These are phyloP conservation scores for Magallana gigas DNA, from an alignment of 1,140 invertebrate species.

Conservation along the genomic window DNA sequence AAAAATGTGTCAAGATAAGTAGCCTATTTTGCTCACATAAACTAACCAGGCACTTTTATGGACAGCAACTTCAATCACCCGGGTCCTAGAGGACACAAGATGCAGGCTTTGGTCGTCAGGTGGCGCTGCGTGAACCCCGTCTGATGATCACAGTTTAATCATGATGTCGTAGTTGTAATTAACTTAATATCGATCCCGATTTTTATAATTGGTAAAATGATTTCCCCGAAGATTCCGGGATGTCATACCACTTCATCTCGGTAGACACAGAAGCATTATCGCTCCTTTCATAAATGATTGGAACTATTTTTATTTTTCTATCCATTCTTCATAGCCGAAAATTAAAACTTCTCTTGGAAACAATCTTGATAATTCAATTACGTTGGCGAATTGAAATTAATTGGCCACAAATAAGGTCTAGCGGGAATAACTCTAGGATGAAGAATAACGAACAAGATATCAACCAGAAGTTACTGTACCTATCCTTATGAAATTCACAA, in stretches of 20 bases:
- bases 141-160: slow-evolving; percentile 54
- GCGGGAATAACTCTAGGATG: not conserved
- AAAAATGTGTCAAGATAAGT: not conserved
- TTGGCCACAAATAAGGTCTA: slow-evolving; percentile 16
- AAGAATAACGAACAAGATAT: not conserved
- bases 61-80: slow-evolving; percentile 43
- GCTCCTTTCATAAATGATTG: slow-evolving; percentile 43
- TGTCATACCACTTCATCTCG: slow-evolving; percentile 21
- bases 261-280: slow-evolving; percentile 47
- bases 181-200: slow-evolving; percentile 52
- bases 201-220: slow-evolving; percentile 51
- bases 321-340: slow-evolving; percentile 22
- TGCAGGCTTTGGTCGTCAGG: slow-evolving; percentile 52
- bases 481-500: too few species aligned
- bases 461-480: too few species aligned
- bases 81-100: slow-evolving; percentile 40
- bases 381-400: not conserved
- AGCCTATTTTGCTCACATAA: slow-evolving; percentile 39
- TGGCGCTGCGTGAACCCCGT: slow-evolving; percentile 44
- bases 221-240: slow-evolving; percentile 46
- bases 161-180: slow-evolving; percentile 56
- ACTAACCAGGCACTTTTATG: slow-evolving; percentile 42
- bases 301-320: slow-evolving; percentile 29
- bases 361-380: slow-evolving; percentile 29
- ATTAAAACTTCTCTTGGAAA: slow-evolving; percentile 34